Evolutionary conservation across 2,797 vertebrate genomes (phyloP), one percentile per base, ranked within the genome.

Genomic region (Phalanger gymnotis): DNA sequence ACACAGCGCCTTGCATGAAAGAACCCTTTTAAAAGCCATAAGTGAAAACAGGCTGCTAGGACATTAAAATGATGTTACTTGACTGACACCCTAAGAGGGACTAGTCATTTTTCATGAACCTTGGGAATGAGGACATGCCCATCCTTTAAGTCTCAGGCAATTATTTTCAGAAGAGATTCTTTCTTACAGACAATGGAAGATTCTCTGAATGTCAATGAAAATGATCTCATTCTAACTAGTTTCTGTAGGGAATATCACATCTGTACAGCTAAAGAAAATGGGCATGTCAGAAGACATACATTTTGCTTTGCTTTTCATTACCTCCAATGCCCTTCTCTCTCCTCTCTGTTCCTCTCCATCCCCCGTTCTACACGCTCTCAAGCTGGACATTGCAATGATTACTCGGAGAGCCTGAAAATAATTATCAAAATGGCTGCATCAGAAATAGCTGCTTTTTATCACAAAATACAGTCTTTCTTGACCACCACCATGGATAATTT

Each of bases 1-100:
- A 97, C 73, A 92, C 93, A 28, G 0, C 87, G 55, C 34, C 81
- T 97, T 97, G 96, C 96, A 97, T 92, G 91, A 97, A 73, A 81
- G 5, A 54, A 87, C 94, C 53, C 58, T 94, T 90, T 66, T 95
- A 96, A 97, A 97, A 91, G 94, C 19, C 87, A 90, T 96, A 89
- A 94, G 95, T 28, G 2, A 96, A 96, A 96, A 93, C 6, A 92
- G 30, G 31, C 34, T 94, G 28, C 61, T 90, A 19, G 89, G 93
- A 96, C 94, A 97, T 94, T 16, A 95, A 55, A 89, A 53, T 97
- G 92, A 56, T 93, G 55, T 52, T 93, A 53, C 66, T 25, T 95
- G 66, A 93, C 58, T 96, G 93, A 93, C 92, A 93, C 52, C 28
- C 97, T 91, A 94, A 90, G 96, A 96, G 93, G 93, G 2, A 3